phyloP scores from a whole-genome alignment of 2,113 vertebrate species.

The Grus americana region DNA sequence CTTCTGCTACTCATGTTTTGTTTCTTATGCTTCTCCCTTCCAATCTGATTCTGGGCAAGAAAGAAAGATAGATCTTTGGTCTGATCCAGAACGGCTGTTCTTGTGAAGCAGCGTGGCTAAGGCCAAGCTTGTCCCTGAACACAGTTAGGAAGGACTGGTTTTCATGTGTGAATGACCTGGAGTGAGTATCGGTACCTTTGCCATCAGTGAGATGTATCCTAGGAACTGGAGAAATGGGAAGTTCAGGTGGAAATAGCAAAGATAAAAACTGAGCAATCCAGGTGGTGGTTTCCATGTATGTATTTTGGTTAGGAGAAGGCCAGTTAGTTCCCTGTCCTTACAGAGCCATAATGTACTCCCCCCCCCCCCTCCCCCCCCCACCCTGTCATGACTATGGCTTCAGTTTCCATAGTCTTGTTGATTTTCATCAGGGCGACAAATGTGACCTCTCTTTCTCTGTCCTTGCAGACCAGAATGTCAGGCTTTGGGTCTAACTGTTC shows the following conservation, averaged over 20 bases:
- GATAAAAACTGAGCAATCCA: background rate
- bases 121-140: background rate
- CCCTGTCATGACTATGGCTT: background rate
- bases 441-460: background rate
- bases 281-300: background rate
- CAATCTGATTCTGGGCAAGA: background rate
- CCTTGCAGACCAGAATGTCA: conserved; percentile 77
- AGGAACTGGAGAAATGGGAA: background rate
- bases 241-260: background rate
- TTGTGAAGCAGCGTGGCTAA: background rate
- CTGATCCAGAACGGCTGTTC: background rate
- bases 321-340: background rate
- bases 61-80: background rate
- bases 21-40: background rate
- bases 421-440: background rate
- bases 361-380: too few relatives aligned
- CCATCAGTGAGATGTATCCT: background rate
- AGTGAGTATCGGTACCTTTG: background rate
- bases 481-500: conserved; percentile 78
- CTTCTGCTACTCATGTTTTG: background rate
- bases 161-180: background rate
- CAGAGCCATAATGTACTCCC: background rate
- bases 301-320: background rate
- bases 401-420: background rate
- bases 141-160: background rate